phyloP scores from a whole-genome alignment of 2,113 vertebrate genomes.

The Machaerirhynchus nigripectus region DNA sequence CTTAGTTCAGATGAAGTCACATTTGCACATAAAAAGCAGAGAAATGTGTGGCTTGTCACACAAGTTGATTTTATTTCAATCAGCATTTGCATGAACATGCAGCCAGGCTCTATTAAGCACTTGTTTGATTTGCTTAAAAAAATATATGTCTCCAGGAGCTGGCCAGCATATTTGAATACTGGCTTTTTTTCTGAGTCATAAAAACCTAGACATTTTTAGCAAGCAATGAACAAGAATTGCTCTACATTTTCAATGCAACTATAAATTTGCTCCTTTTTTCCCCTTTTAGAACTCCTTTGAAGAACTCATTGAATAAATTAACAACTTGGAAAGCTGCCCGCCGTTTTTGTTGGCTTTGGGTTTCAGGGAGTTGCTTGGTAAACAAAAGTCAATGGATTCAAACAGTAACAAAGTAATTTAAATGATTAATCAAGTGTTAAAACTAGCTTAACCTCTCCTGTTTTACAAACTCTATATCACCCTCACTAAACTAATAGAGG shows the following conservation, averaged over 20 bases:
- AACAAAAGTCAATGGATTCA: constrained; percentile 78
- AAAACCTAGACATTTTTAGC: constrained; percentile 49
- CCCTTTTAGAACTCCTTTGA: constrained; percentile 65
- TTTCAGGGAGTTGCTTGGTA: constrained; percentile 78
- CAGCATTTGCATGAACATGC: constrained; percentile 21
- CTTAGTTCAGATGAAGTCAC: constrained; percentile 5
- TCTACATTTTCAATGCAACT: constrained; percentile 63
- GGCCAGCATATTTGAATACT: constrained; percentile 61
- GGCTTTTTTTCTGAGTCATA: constrained; percentile 29
- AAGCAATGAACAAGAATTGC: constrained; percentile 53
- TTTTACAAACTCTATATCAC: constrained; percentile 91
- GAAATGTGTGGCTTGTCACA: constrained; percentile 57
- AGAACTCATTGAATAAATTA: constrained; percentile 79
- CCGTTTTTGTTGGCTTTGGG: constrained; percentile 72
- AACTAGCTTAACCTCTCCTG: constrained; percentile 79
- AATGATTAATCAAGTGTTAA: constrained; percentile 85
- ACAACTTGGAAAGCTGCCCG: constrained; percentile 70
- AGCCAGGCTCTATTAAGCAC: constrained; percentile 36
- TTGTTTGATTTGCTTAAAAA: constrained; percentile 55
- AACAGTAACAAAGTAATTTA: constrained; percentile 78
- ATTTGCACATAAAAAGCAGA: constrained; percentile 37
- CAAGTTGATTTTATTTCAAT: neutral
- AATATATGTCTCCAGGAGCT: constrained; percentile 36
- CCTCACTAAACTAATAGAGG: constrained; percentile 87
- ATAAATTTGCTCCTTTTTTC: constrained; percentile 66